Evolutionary conservation across 2,797 vertebrate species (phyloP).

Genomic region (Cynopterus sphinx): DNA sequence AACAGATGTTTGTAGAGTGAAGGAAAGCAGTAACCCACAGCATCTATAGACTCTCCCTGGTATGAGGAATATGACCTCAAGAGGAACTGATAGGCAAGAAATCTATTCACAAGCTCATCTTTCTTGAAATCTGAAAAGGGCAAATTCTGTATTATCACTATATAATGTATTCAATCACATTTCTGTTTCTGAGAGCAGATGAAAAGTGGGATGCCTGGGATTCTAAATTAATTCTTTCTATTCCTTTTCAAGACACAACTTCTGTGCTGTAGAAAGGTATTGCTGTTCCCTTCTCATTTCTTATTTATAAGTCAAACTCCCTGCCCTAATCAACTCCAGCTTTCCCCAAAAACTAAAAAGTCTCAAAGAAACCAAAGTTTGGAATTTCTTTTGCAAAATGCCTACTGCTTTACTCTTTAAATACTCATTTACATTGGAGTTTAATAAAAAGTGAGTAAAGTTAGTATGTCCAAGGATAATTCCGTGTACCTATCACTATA

Average conservation of each 20-base stretch:
- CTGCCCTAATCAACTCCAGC: slow-evolving; percentile 15
- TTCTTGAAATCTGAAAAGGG: slow-evolving; percentile 60
- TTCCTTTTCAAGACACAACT: slow-evolving; percentile 55
- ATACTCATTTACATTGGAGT: slow-evolving; percentile 44
- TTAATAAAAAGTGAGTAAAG: slow-evolving; percentile 41
- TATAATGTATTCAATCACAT: slow-evolving; percentile 69
- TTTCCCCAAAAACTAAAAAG: slow-evolving; percentile 32
- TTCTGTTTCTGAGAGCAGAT: slow-evolving; percentile 69
- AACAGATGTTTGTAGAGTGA: neutral
- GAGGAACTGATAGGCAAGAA: neutral
- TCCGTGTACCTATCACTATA: neutral
- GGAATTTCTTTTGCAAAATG: slow-evolving; percentile 29
- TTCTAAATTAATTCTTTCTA: slow-evolving; percentile 71
- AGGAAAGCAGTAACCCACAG: neutral
- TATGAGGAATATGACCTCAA: neutral
- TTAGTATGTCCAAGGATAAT: slow-evolving; percentile 3
- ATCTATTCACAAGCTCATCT: slow-evolving; percentile 16
- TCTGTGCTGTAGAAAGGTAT: slow-evolving; percentile 38
- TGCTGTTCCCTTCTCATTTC: slow-evolving; percentile 34
- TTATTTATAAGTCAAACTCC: slow-evolving; percentile 64
- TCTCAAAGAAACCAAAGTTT: slow-evolving; percentile 68
- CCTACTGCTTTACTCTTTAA: slow-evolving; percentile 15
- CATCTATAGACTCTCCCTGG: neutral
- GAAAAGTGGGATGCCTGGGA: slow-evolving; percentile 63
- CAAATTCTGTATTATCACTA: slow-evolving; percentile 53